Evolutionary conservation across 2,888 invertebrate genomes (phyloP).

Genomic region (Hesperia comma): DNA sequence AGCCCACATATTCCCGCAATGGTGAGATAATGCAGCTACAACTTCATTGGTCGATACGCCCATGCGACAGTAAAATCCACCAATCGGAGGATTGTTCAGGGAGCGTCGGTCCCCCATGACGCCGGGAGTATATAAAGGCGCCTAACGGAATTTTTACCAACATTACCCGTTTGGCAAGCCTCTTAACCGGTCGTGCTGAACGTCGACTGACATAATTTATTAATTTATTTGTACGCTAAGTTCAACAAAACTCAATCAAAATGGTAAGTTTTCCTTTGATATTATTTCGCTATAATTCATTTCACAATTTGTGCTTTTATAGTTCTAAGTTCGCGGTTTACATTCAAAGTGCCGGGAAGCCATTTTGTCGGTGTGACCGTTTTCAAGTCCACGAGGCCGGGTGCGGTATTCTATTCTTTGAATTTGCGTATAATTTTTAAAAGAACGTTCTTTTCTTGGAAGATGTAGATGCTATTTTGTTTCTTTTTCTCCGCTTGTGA

Average conservation of each 20-base stretch:
- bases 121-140: conserved; percentile 83
- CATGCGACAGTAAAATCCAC: conserved; percentile 71
- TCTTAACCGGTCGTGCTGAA: conserved; percentile 87
- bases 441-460: conserved; percentile 5
- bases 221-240: conserved; percentile 78
- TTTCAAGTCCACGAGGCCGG: conserved; percentile 45
- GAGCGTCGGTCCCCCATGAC: conserved; percentile 81
- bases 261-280: conserved; percentile 70
- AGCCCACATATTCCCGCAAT: conserved; percentile 80
- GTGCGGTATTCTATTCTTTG: conserved; percentile 44
- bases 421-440: conserved; percentile 24
- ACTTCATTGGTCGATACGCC: conserved; percentile 75
- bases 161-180: conserved; percentile 88
- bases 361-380: conserved; percentile 68
- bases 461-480: conserved; percentile 22
- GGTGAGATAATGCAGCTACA: conserved; percentile 75
- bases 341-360: conserved; percentile 48
- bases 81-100: conserved; percentile 71
- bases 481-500: not conserved
- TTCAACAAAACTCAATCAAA: conserved; percentile 77
- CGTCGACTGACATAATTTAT: conserved; percentile 76
- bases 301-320: conserved; percentile 4
- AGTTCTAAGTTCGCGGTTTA: conserved; percentile 12
- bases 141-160: conserved; percentile 69
- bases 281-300: conserved; percentile 21